phyloP scores from a whole-genome alignment of 2,113 vertebrate species.

The Grus americana region DNA sequence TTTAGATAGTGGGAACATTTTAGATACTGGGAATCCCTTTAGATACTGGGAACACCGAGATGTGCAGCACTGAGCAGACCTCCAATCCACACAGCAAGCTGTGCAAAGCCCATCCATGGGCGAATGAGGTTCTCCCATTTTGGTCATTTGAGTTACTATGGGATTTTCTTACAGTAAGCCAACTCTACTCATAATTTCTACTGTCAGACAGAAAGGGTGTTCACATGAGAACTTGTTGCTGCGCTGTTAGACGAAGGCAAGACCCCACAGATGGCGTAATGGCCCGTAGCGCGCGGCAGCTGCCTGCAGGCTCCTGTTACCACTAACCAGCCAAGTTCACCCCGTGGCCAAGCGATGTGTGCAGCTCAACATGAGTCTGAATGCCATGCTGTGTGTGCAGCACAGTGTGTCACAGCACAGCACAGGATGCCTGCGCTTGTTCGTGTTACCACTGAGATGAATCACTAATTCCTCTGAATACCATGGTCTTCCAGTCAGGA shows the following conservation, averaged over 20 bases:
- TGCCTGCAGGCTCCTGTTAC: neutral
- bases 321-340: neutral
- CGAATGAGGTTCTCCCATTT: neutral
- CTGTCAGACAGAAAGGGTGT: neutral
- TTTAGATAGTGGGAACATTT: neutral
- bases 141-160: neutral
- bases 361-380: neutral
- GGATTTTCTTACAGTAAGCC: neutral
- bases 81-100: neutral
- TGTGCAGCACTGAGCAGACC: neutral
- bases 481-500: neutral
- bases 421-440: neutral
- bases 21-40: neutral
- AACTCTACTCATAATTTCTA: neutral
- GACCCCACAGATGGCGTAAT: neutral
- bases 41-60: neutral
- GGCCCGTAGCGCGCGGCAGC: fast-evolving
- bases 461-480: neutral
- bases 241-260: neutral
- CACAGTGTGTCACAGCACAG: neutral
- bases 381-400: neutral
- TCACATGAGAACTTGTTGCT: neutral
- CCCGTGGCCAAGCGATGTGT: neutral
- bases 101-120: neutral
- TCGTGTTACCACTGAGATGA: neutral